phyloP scores from a whole-genome alignment of 2,113 vertebrate species.

The Asarcornis scutulata region DNA sequence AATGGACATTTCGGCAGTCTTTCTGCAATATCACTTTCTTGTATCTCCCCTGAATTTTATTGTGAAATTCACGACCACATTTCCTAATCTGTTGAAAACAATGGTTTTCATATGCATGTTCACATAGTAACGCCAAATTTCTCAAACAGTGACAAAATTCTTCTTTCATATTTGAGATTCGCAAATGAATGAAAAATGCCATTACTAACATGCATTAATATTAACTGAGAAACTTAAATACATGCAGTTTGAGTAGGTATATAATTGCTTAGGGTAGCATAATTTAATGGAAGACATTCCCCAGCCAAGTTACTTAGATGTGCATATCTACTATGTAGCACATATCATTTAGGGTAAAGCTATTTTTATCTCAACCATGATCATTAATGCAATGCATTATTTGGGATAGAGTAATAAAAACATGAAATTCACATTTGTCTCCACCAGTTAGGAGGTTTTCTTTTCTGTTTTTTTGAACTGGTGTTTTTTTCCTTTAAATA shows the following conservation, averaged over 20 bases:
- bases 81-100: not conserved
- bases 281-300: not conserved
- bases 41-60: not conserved
- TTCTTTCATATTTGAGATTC: not conserved
- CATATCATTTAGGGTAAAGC: not conserved
- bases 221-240: not conserved
- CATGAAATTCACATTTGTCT: not conserved
- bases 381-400: not conserved
- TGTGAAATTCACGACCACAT: accelerated
- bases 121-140: not conserved
- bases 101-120: not conserved
- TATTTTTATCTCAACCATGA: not conserved
- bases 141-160: not conserved
- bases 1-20: not conserved
- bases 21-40: not conserved
- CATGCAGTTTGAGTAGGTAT: not conserved
- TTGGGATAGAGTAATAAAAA: not conserved
- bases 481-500: not conserved
- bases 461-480: not conserved
- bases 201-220: not conserved
- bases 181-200: not conserved
- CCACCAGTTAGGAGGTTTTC: not conserved
- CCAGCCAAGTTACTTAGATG: not conserved
- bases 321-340: not conserved
- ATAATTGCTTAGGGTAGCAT: not conserved